Evolutionary conservation across 2,888 invertebrate genomes (phyloP), one percentile per base, ranked within the genome.

Genomic region (Pseudococcus jackbeardsleyi): DNA sequence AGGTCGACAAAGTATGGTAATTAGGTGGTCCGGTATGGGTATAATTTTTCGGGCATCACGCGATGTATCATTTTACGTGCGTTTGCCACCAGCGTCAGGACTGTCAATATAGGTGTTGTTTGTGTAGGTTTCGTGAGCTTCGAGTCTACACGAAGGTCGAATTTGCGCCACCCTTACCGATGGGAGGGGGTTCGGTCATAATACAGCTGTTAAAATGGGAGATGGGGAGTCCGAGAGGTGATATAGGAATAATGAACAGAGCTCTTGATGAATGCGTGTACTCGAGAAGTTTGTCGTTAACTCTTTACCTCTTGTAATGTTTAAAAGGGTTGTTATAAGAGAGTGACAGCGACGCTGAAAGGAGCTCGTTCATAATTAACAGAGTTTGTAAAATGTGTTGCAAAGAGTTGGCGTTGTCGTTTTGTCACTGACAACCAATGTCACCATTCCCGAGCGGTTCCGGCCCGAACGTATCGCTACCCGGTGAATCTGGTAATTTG

Each of bases 251-350:
- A 72, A 72, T 72, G 68, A 72, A 72, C 68, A 33, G 26, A 33
- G 68, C 68, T 72, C 68, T 72, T 72, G 68, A 72, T 33, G 68
- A 72, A 72, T 72, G 68, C 68, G 68, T 72, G 68, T 72, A 33
- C 68, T 72, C 68, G 68, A 72, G 68, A 72, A 72, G 12, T 72
- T 72, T 72, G 68, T 72, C 68, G 68, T 72, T 72, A 72, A 72
- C 68, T 72, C 68, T 72, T 72, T 72, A 59, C 59, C 59, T 4
- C 59, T 4, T 59, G 9, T 33, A 72, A 72, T 33, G 68, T 72
- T 33, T 22, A 72, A 72, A 72, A 12, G 68, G 68, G 59, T n/a
- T 59, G 59, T 72, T 72, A 72, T 19, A 11, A 72, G 68, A 72
- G 33, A 72, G 68, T 26, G 68, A 72, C 68, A 72, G 68, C 12